Evolutionary conservation across 2,113 vertebrate species (phyloP).

Genomic region (Carassius auratus): DNA sequence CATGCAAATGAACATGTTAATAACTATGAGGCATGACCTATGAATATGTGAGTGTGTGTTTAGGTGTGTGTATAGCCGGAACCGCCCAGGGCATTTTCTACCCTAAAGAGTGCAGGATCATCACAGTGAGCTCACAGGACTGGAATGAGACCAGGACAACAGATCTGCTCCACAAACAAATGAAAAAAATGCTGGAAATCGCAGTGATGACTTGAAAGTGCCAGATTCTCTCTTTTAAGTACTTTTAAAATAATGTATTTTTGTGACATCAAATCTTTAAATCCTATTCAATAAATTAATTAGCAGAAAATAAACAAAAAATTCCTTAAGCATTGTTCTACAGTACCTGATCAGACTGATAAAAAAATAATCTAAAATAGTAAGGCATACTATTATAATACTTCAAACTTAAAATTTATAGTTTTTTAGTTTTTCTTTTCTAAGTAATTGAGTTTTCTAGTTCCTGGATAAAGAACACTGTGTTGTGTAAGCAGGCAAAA

Average conservation of each 20-base stretch:
- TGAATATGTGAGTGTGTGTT: not conserved
- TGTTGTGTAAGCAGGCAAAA: not conserved
- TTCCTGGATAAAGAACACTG: not conserved
- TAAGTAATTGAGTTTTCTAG: not conserved
- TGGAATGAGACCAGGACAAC: constrained; percentile 47
- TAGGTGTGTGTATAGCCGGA: constrained; percentile 1
- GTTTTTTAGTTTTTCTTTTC: not conserved
- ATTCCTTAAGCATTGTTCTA: no score
- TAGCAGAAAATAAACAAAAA: no score
- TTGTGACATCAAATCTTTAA: no score
- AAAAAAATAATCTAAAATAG: no score
- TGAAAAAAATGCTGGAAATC: no score
- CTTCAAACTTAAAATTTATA: no score
- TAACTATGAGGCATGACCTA: not conserved
- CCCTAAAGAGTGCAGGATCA: constrained; percentile 18
- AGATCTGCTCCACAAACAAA: constrained; percentile 28
- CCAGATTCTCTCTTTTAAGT: no score
- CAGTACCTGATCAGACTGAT: no score
- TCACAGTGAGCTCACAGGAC: constrained; percentile 33
- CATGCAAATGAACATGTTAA: not conserved
- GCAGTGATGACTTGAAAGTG: no score
- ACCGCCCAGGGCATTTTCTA: constrained; percentile 1
- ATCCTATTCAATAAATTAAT: no score
- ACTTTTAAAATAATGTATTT: no score
- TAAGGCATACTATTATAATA: not conserved